Base-by-base conservation (phyloP, 2,113 vertebrate species). In the Scalopus aquaticus region DNA sequence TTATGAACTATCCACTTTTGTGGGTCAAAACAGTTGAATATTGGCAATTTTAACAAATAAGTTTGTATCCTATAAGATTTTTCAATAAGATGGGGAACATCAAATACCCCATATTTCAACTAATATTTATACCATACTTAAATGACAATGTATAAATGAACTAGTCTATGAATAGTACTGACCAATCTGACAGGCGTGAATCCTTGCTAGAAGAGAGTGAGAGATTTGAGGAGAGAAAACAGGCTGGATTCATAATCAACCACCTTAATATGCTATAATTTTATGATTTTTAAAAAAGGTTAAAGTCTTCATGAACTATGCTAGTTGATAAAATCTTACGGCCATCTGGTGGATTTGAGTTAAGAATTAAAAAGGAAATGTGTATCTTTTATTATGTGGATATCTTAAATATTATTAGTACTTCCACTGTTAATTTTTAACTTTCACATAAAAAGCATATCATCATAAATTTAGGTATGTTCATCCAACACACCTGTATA, bases 311-410 rank as follows among this genome's bases (percentile, higher is more conserved):
- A 49, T 58, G 28, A 93, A 81, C 26, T 79, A 26, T 76, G 15
- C 49, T 79, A 89, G 46, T 56, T 6, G 6, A 73, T 77, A 89
- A 92, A 93, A 82, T 51, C n/a, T 92, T 93, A 91, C 46, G 92
- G 87, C 91, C 91, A 88, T 65, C 83, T 96, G 81, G 49, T 88
- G 64, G 67, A 54, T 90, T 76, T 89, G 51, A 92, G 39, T 64
- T 89, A 72, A 85, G 54, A 86, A n/a, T 81, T 91, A 65, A 89
- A 74, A 85, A 20, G 15, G 13, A 78, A 90, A 83, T 73, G 32
- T 4, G 1, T 32, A 83, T 12, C 5, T 79, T 92, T 73, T n/a
- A n/a, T 76, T 73, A 91, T 86, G 93, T 42, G 60, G 22, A 26
- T 62, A 54, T 76, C 24, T 69, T 56, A 88, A 95, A 69, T 83